Evolutionary conservation across 2,888 invertebrate genomes (phyloP), one percentile per base, ranked within the genome.

Genomic region (Metacarcinus magister): DNA sequence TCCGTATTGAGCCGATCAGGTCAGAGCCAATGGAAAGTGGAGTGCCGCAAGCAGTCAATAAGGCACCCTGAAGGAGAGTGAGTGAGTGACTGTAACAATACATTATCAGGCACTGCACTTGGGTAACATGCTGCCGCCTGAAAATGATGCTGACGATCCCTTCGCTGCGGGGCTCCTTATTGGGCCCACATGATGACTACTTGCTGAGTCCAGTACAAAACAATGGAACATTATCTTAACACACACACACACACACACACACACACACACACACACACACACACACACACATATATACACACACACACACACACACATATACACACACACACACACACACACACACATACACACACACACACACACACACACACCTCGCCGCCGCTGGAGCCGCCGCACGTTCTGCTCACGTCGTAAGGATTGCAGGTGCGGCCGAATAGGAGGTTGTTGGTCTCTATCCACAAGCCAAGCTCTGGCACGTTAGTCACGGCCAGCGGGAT

Each of bases 1-100:
- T 99, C 67, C 99, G 98, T 92, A 99, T 99, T 7, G 99, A 99
- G 0, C 99, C 99, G n/a, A 99, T 99, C 97, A 99, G 99, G 97
- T 99, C 99, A 0, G 99, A 99, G 4, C 99, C 99, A 93, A 99
- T 98, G 2, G 99, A 98, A 97, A 99, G 98, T 0, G 99, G 98
- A 10, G 98, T 98, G 32, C 98, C 99, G 97, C 99, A 98, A 5
- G 99, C 98, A 2, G 99, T 98, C 19, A 99, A 98, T 0, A 99
- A 98, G 1, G 98, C 92, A 43, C 94, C 99, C 98, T 99, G 93
- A 8, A 67, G n/a, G n/a, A 54, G 10, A 23, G 5, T 10, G 48
- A 13, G 23, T 3, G 23, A 3, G 23, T 60, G 60, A 60, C 19
- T 19, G 60, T 60, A 60, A 4, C 23, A 60, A 60, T 23, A 23